Percentiles rank a stretch among this genome's conserved stretches.
phyloP scores from a whole-genome alignment of 2,113 vertebrate species.

The Carollia perspicillata region DNA sequence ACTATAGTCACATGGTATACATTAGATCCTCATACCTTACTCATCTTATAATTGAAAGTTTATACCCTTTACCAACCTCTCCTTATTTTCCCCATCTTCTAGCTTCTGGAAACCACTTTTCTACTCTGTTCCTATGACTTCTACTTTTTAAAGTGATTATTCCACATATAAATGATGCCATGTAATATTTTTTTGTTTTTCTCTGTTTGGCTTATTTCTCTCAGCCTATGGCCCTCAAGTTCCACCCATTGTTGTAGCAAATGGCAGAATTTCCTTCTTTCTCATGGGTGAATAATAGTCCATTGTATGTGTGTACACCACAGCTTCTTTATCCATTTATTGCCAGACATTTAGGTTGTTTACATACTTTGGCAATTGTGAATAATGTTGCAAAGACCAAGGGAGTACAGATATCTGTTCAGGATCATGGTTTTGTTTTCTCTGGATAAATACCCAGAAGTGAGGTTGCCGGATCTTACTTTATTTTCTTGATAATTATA shows the following conservation, averaged over 20 bases:
- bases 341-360: neutral
- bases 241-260: neutral
- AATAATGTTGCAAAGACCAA: neutral
- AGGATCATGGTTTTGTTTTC: neutral
- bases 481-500: constrained; percentile 1
- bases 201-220: neutral
- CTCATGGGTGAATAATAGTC: neutral
- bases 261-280: neutral
- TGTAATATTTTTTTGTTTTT: neutral
- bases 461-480: neutral
- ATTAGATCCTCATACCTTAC: neutral
- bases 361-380: neutral
- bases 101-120: neutral
- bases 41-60: neutral
- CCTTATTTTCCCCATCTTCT: neutral
- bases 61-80: neutral
- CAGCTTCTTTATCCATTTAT: neutral
- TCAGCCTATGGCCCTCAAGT: neutral
- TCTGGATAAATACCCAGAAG: neutral
- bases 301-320: neutral
- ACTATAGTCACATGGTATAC: neutral
- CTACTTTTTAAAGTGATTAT: neutral
- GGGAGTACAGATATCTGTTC: neutral
- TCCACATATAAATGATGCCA: neutral
- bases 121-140: neutral